Conservation (phyloP, 1,140 invertebrate genomes). For the Heliothis subflexa region DNA sequence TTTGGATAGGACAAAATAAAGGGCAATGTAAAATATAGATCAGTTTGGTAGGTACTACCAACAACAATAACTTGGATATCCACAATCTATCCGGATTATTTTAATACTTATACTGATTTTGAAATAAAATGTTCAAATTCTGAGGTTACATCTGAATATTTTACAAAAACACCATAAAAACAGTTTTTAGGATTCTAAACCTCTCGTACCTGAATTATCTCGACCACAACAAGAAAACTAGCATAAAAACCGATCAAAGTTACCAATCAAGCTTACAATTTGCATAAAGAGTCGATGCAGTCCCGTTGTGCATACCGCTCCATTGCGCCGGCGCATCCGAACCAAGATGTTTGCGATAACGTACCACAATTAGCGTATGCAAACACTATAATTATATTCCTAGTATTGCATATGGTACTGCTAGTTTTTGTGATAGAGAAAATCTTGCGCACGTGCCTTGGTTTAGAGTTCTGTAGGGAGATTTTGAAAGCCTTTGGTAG, state of each 20-base stretch:
- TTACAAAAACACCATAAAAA: background rate
- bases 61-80: too few species aligned
- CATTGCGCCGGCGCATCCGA: slow-evolving; percentile 4
- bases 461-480: background rate
- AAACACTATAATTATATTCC: slow-evolving; percentile 48
- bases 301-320: slow-evolving; percentile 1
- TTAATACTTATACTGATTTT: too few species aligned
- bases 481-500: background rate
- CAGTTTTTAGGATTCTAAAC: background rate
- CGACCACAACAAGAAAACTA: too few species aligned
- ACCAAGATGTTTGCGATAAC: slow-evolving; percentile 37
- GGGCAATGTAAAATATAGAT: too few species aligned
- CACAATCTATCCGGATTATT: too few species aligned
- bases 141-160: too few species aligned
- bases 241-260: too few species aligned
- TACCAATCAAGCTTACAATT: background rate
- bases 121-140: too few species aligned
- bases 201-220: too few species aligned
- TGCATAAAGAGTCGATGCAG: background rate
- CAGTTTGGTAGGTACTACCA: too few species aligned
- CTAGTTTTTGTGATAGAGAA: slow-evolving; percentile 57
- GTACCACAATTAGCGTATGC: slow-evolving; percentile 46
- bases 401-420: slow-evolving; percentile 42
- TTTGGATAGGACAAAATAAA: too few species aligned
- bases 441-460: slow-evolving; percentile 54